Evolutionary conservation across 2,888 invertebrate species (phyloP), one percentile per base, ranked within the genome.

Genomic region (Augochlorella aurata): DNA sequence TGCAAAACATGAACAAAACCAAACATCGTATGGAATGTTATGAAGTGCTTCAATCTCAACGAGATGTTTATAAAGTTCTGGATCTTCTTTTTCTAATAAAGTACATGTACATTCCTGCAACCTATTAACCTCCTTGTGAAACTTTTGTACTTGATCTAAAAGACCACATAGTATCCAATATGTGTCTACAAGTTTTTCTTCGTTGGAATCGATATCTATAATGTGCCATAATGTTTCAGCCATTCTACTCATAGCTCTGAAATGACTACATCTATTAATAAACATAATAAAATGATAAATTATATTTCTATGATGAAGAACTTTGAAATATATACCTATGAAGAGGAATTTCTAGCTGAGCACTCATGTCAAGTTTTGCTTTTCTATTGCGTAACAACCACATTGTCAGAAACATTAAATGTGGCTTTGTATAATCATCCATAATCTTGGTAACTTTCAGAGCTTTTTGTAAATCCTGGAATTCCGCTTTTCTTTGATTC

Each of bases 1-100:
- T 71, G 98, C 97, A 94, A 97, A 98, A 91, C 97, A 97, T 73
- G 96, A 96, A 77, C 96, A 95, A 92, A 97, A 97, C 98, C 98
- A 98, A 87, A 95, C 95, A 52, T 96, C 95, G 66, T 97, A 94
- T 0, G 98, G 97, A 69, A 97, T 93, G 79, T 94, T 94, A 77
- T 96, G 95, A 85, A 96, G 93, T 0, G 96, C 95, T 73, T 95
- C 95, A 72, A 96, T 95, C 65, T 95, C 95, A n/a, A 95, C 93
- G 65, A 98, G 94, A 91, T 97, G 96, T 84, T 95, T 96, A 89
- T 95, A 96, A 8, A 98, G 94, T 68, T 95, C 95, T 3, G 94
- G 94, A 90, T 98, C 98, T 92, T 98, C 98, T 87, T 96, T 97
- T 91, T 97, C 97, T 16, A 98, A 93, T 92, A 97, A 94, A 50